Evolutionary conservation across 1,140 invertebrate species (phyloP).

Genomic region (Dendroctonus valens): DNA sequence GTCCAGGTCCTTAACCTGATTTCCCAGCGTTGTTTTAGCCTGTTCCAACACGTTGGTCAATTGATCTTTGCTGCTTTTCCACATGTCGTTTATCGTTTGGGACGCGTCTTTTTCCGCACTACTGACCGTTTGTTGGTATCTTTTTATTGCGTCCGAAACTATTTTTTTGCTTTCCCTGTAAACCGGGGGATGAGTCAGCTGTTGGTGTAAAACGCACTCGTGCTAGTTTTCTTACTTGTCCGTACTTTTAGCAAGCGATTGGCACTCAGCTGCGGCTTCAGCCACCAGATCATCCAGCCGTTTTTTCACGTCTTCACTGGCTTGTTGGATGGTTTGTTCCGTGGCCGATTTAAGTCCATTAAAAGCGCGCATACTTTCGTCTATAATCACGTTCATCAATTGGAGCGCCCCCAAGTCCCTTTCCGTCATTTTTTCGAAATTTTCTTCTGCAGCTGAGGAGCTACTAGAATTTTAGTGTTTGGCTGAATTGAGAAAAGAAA

Average conservation of each 20-base stretch:
- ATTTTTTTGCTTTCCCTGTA: constrained; percentile 6
- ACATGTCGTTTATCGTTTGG: constrained; percentile 2
- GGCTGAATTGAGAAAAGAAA: no score
- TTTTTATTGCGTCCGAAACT: neutral
- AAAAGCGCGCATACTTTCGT: neutral
- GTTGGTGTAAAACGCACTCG: neutral
- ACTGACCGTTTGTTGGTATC: neutral
- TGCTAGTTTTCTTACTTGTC: constrained; percentile 6
- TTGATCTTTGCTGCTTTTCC: neutral
- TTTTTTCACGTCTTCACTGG: neutral
- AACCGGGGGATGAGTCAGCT: neutral
- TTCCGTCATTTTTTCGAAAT: no score
- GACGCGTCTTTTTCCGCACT: constrained; percentile 5
- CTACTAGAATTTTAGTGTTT: no score
- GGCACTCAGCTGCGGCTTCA: neutral
- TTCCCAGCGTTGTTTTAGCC: constrained; percentile 6
- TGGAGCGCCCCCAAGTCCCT: no score
- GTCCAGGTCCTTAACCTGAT: constrained; percentile 4
- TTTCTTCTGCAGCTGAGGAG: no score
- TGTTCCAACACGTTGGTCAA: neutral
- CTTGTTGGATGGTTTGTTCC: neutral
- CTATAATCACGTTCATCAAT: neutral
- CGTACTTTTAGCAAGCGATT: constrained; percentile 8
- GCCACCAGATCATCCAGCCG: neutral
- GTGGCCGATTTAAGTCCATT: neutral